Evolutionary conservation across 2,113 vertebrate genomes (phyloP).

Genomic region (Lepus americanus): DNA sequence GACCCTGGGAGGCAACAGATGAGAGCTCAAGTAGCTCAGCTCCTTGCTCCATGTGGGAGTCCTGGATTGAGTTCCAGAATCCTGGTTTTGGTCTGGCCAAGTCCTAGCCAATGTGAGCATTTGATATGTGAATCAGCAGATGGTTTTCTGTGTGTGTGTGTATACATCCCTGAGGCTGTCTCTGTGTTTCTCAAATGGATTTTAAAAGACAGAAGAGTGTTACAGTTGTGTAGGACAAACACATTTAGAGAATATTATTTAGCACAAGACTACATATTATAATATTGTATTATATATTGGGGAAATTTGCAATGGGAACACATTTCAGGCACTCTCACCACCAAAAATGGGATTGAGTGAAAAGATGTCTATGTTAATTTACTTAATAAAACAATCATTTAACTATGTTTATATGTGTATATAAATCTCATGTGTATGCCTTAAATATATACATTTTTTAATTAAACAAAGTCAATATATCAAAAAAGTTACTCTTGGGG

Average conservation of each 20-base stretch:
- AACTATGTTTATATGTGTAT: neutral
- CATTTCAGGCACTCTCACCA: neutral
- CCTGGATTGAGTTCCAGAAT: too few relatives aligned
- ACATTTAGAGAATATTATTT: neutral
- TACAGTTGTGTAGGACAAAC: neutral
- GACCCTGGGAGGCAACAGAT: too few relatives aligned
- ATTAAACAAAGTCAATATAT: neutral
- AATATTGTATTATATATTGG: neutral
- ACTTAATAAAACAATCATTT: neutral
- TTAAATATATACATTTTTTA: neutral
- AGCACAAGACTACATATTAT: neutral
- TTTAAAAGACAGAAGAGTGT: neutral
- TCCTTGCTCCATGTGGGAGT: too few relatives aligned
- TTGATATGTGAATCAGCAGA: too few relatives aligned
- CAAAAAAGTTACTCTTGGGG: neutral
- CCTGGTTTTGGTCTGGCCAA: too few relatives aligned
- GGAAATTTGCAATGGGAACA: neutral
- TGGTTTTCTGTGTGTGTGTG: too few relatives aligned
- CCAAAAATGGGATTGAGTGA: neutral
- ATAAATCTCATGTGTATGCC: neutral
- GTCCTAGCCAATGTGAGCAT: too few relatives aligned
- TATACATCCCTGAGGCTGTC: too few relatives aligned
- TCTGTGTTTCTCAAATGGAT: too few relatives aligned
- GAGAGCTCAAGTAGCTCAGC: too few relatives aligned
- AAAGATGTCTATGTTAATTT: neutral